Evolutionary conservation across 35 echinoderm and acorn worm genomes (phyloP).

Genomic region (Chiridota heheva): DNA sequence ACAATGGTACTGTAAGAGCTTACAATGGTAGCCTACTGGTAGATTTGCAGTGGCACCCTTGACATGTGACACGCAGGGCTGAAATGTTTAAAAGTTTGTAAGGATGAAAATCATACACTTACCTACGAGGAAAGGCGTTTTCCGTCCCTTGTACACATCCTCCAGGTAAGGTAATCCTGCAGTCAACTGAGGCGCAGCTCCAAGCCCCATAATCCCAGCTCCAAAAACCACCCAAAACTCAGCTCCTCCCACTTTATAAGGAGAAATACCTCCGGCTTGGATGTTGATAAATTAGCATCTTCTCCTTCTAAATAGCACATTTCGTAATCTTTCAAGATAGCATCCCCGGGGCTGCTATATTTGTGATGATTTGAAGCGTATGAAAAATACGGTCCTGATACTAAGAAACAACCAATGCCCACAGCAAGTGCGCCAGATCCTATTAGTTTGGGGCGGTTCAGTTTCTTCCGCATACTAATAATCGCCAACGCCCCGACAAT

Average conservation of each 20-base stretch:
- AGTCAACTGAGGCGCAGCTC: conserved; percentile 19
- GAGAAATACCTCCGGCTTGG: background rate
- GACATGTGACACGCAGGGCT: too few relatives aligned
- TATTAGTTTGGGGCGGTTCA: conserved; percentile 23
- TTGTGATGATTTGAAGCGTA: conserved; percentile 21
- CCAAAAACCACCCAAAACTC: conserved; percentile 38
- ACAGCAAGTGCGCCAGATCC: background rate
- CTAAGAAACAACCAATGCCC: conserved; percentile 20
- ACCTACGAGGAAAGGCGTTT: conserved; percentile 27
- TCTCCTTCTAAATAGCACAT: background rate
- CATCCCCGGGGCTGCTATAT: background rate
- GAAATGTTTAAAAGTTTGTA: too few relatives aligned
- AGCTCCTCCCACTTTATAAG: background rate
- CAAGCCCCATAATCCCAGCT: conserved; percentile 18
- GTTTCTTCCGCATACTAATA: background rate
- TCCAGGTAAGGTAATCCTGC: conserved; percentile 23
- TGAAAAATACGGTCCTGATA: conserved; percentile 33
- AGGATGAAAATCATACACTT: too few relatives aligned
- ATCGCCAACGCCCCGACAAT: conserved; percentile 21
- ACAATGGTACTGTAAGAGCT: too few relatives aligned
- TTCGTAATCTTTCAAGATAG: conserved; percentile 11
- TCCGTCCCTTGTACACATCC: conserved; percentile 23
- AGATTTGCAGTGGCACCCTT: too few relatives aligned
- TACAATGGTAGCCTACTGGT: too few relatives aligned
- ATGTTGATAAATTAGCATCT: too few relatives aligned